These are phyloP conservation scores for Myotis planiceps DNA, from an alignment of 2,797 vertebrate species.

Conservation along the genomic window DNA sequence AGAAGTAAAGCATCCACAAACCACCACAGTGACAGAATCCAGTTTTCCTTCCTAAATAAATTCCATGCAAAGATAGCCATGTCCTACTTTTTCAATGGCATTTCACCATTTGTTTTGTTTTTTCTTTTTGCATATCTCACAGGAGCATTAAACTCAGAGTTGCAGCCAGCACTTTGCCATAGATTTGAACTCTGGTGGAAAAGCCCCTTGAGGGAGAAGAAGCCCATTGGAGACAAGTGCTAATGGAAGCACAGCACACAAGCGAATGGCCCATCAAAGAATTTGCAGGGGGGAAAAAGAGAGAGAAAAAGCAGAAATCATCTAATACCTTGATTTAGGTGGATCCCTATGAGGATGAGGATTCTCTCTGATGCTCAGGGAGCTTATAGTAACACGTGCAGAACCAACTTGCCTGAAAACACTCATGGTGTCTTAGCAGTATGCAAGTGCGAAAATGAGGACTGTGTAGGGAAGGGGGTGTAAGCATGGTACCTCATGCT, in stretches of 20 bases:
- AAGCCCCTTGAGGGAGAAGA: slow-evolving; percentile 1
- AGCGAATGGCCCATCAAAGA: slow-evolving; percentile 75
- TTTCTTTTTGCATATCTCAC: slow-evolving; percentile 46
- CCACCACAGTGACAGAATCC: slow-evolving; percentile 66
- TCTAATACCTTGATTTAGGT: slow-evolving; percentile 24
- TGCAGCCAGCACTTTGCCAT: background rate
- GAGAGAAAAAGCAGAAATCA: slow-evolving; percentile 24
- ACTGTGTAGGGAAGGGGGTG: background rate
- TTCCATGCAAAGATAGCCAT: slow-evolving; percentile 27
- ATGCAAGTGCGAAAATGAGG: background rate
- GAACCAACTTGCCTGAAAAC: background rate
- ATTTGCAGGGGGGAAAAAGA: background rate
- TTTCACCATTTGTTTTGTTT: slow-evolving; percentile 7
- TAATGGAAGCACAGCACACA: slow-evolving; percentile 48
- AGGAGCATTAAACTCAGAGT: slow-evolving; percentile 28
- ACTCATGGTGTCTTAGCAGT: background rate
- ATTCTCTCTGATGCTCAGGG: background rate
- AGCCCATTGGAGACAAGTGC: background rate
- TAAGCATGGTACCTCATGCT: too few relatives aligned
- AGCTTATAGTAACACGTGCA: background rate
- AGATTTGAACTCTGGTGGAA: slow-evolving; percentile 34
- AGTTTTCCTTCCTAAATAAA: slow-evolving; percentile 72
- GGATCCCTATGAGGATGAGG: background rate
- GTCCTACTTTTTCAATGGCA: slow-evolving; percentile 56
- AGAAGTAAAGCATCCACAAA: slow-evolving; percentile 52